Conservation (phyloP, 2,113 vertebrate species). For the Tenrec ecaudatus region DNA sequence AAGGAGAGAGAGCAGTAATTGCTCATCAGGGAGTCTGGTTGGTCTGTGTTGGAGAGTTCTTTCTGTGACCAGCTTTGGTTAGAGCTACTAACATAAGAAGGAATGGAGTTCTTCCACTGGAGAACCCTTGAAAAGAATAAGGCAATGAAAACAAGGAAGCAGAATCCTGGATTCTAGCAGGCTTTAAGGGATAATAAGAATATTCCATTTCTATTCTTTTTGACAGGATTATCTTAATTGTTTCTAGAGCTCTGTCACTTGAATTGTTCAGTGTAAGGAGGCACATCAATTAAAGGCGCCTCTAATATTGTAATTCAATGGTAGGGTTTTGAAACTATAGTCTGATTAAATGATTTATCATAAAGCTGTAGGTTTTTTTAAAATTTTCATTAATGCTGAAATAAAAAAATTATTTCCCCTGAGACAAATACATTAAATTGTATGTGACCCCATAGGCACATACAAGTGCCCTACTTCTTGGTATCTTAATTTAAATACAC, state of each 20-base stretch:
- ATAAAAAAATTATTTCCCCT: constrained; percentile 48
- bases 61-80: not conserved
- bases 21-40: not conserved
- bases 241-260: constrained; percentile 82
- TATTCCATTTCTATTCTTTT: constrained; percentile 78
- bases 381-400: constrained; percentile 55
- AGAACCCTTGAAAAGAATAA: not conserved
- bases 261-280: constrained; percentile 80
- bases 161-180: constrained; percentile 70
- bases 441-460: not conserved
- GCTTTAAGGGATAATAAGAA: constrained; percentile 68
- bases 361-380: constrained; percentile 33
- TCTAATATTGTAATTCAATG: constrained; percentile 82
- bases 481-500: constrained; percentile 63
- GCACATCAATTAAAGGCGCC: constrained; percentile 77
- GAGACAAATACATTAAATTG: constrained; percentile 44
- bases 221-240: constrained; percentile 82
- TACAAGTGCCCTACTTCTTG: constrained; percentile 19
- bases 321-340: constrained; percentile 65
- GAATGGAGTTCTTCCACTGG: not conserved
- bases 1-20: not conserved
- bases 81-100: not conserved
- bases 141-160: constrained; percentile 16
- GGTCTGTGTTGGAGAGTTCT: not conserved
- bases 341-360: constrained; percentile 61